These are phyloP conservation scores for Corticium candelabrum DNA, from an alignment of 37 sponge, comb jelly and placozoan species.

Conservation along the genomic window DNA sequence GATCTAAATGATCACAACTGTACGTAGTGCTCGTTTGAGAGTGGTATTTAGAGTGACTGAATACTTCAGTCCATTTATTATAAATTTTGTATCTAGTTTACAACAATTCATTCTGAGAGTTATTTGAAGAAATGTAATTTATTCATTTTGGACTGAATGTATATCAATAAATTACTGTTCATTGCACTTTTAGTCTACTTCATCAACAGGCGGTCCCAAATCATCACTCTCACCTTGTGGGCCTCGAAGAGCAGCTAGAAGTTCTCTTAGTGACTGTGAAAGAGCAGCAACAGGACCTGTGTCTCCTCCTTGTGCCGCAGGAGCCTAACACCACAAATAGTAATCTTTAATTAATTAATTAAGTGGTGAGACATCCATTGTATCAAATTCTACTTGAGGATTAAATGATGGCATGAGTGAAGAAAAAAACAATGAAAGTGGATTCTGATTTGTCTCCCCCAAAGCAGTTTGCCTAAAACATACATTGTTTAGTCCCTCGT, in stretches of 20 bases:
- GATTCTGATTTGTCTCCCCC: constrained; percentile 31
- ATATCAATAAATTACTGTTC: too few species aligned
- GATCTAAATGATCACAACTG: too few species aligned
- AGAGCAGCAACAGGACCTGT: background rate
- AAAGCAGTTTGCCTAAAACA: background rate
- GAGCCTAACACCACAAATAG: background rate
- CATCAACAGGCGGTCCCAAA: background rate
- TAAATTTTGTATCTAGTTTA: too few species aligned
- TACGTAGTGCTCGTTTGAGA: too few species aligned
- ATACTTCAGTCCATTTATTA: too few species aligned
- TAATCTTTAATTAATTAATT: background rate
- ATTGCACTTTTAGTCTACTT: background rate
- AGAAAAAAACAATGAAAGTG: constrained; percentile 45
- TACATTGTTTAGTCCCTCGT: too few species aligned
- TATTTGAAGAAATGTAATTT: too few species aligned
- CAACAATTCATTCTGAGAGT: too few species aligned
- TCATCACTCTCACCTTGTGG: background rate
- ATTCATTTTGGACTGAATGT: too few species aligned
- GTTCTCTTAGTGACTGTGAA: background rate
- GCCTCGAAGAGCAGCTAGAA: constrained; percentile 1
- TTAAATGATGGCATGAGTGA: constrained; percentile 64
- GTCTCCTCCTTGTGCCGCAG: background rate
- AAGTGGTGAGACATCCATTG: background rate
- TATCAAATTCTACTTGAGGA: constrained; percentile 19
- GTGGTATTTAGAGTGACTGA: too few species aligned